A percentile compares a stretch with the other conserved stretches of the same genome.
phyloP scores from a whole-genome alignment of 2,888 invertebrate genomes.

The Uropetala carovei region DNA sequence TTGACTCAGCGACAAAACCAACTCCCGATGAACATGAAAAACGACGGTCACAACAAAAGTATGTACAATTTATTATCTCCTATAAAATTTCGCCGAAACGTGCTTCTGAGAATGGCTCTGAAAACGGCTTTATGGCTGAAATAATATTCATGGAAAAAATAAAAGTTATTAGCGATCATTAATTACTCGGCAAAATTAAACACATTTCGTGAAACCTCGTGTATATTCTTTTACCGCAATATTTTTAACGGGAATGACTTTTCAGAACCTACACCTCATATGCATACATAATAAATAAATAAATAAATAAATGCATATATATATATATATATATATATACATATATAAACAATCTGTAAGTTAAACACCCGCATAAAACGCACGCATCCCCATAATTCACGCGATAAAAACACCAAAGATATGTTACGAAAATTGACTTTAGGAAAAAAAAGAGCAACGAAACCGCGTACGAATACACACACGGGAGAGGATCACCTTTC shows the following conservation, averaged over 20 bases:
- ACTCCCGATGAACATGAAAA: not conserved
- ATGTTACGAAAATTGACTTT: constrained; percentile 7
- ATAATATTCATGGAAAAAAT: not conserved
- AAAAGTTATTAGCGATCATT: not conserved
- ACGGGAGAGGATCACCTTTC: not conserved
- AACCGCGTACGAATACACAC: not conserved
- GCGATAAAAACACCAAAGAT: not conserved
- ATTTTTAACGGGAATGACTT: not conserved
- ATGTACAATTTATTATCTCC: not conserved
- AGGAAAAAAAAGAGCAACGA: not conserved
- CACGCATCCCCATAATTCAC: not conserved
- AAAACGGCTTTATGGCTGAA: not conserved
- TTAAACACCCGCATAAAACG: not conserved
- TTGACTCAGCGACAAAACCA: not conserved
- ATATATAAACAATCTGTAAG: not conserved
- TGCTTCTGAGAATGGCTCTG: not conserved
- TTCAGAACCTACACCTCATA: not conserved
- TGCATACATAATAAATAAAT: not conserved
- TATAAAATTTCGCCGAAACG: not conserved
- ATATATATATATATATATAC: too few species aligned
- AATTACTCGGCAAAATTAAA: not conserved
- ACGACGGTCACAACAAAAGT: not conserved
- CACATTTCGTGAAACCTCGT: not conserved
- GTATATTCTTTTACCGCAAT: not conserved
- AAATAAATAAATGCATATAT: too few species aligned